Conservation (phyloP, 2,888 invertebrate species). For the Sminthurinus aureus region DNA sequence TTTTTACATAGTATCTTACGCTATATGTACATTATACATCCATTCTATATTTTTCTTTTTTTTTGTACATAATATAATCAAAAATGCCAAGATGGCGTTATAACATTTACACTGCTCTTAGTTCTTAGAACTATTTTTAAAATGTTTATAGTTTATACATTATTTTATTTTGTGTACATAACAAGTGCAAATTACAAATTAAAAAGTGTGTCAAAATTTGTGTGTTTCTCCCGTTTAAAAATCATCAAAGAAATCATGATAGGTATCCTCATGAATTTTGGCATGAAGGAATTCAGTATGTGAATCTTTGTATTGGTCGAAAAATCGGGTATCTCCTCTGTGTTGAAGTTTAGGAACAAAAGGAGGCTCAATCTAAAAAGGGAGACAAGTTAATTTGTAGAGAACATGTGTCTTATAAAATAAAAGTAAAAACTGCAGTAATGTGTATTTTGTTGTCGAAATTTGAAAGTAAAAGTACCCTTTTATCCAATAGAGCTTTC, state of each 20-base stretch:
- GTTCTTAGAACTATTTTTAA: no score
- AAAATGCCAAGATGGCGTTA: no score
- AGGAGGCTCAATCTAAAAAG: conserved; percentile 34
- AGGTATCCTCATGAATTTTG: background rate
- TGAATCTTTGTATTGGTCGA: conserved; percentile 22
- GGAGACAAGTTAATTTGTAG: background rate
- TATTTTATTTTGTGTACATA: no score
- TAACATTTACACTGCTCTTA: no score
- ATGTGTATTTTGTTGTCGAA: background rate
- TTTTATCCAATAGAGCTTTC: conserved; percentile 24
- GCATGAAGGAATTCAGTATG: conserved; percentile 1
- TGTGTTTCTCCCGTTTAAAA: conserved; percentile 29
- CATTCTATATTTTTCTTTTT: no score
- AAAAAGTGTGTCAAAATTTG: no score
- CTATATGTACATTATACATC: no score
- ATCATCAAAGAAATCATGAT: conserved; percentile 13
- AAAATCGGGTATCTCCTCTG: conserved; percentile 35
- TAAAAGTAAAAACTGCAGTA: no score
- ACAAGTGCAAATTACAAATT: no score
- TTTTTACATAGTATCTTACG: no score
- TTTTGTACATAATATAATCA: no score
- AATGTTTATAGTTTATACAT: no score
- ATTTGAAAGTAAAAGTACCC: conserved; percentile 2
- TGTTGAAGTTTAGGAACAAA: conserved; percentile 23
- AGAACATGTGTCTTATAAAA: background rate